Base-by-base conservation (phyloP, 2,888 invertebrate genomes). In the Cephus pygmeus region DNA sequence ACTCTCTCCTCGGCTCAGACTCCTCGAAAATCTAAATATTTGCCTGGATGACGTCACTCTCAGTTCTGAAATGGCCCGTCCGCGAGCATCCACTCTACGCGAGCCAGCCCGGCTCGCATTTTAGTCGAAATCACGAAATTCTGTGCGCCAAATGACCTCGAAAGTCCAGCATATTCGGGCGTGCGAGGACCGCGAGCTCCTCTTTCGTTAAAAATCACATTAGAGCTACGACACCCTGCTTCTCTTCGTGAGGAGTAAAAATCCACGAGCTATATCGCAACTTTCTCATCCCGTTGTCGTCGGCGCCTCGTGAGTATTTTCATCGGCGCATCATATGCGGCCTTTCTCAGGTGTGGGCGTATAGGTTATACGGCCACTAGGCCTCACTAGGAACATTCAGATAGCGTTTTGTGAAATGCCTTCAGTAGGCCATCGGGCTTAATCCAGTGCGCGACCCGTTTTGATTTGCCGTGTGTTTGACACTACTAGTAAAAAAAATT, bases 271-370 rank as follows among this genome's bases (percentile, higher is more conserved):
- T 31, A 71, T 34, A 71, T 30, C 56, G 56, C 23, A 71, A 71
- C 71, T 71, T 34, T 34, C 33, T 34, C 71, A 34, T 71, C 33
- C 71, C 33, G 71, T 71, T 34, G 71, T 71, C 76, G 79, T 79
- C 35, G 73, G 35, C 30, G 56, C 56, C 56, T 56, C 56, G 80
- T 56, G 71, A 78, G 73, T 81, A 81, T 81, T 81, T 80, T 77
- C 77, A 81, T 78, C 79, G 79, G 69, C 76, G 77, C 76, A 76
- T 79, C 76, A 76, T 74, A 56, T 74, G 79, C 36, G 31, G 33
- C 40, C 76, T 77, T 78, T 76, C 69, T 36, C 75, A 76, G 68
- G 80, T 79, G 82, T 83, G 83, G 84, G 82, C 81, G 83, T 78
- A 77, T 79, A 81, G 80, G 79, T 82, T 81, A 80, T 81, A 80